phyloP scores from a whole-genome alignment of 2,888 invertebrate species.

The Tenthredo mesomela region DNA sequence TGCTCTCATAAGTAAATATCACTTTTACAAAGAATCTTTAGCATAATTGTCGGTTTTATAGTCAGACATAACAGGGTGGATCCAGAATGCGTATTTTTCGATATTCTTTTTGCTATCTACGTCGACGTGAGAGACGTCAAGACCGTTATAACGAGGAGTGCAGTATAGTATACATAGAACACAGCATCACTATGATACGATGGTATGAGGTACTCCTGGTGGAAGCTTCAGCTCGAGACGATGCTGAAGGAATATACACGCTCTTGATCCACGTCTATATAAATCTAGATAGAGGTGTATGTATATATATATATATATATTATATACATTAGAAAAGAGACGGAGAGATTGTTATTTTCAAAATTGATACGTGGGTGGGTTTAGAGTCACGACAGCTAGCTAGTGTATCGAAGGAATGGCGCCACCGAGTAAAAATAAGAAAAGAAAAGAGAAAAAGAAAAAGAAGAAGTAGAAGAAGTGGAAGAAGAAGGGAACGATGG shows the following conservation, averaged over 20 bases:
- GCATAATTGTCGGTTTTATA: not conserved
- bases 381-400: conserved; percentile 46
- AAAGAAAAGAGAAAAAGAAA: not conserved
- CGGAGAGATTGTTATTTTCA: conserved; percentile 70
- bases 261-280: not conserved
- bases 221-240: not conserved
- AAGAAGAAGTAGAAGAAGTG: not conserved
- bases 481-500: conserved; percentile 55
- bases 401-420: conserved; percentile 31
- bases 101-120: not conserved
- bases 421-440: conserved; percentile 44
- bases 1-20: no score
- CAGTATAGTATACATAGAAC: not conserved
- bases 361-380: conserved; percentile 65
- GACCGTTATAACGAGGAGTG: conserved; percentile 36
- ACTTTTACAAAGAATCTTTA: not conserved
- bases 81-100: not conserved
- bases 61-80: not conserved
- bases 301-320: not conserved
- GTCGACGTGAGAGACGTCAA: not conserved
- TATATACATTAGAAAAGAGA: conserved; percentile 40
- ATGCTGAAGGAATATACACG: not conserved
- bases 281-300: not conserved
- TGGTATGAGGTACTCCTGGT: not conserved
- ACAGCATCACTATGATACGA: not conserved